phyloP scores from a whole-genome alignment of 2,797 vertebrate genomes.

The Danionella dracula region DNA sequence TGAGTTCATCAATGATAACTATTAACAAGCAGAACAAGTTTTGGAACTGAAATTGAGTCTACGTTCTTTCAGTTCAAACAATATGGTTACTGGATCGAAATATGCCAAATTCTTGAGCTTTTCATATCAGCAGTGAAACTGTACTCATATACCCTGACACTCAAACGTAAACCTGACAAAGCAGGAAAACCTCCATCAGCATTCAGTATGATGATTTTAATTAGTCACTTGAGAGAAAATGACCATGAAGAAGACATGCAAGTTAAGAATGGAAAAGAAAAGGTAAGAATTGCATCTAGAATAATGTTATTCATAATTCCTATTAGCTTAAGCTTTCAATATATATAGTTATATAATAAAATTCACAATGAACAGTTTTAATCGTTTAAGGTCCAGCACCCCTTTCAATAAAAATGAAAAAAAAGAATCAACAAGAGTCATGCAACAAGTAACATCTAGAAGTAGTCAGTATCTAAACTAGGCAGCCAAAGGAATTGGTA shows the following conservation, averaged over 20 bases:
- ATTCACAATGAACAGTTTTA: too few species aligned
- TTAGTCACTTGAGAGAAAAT: slow-evolving; percentile 28
- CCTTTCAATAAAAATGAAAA: too few species aligned
- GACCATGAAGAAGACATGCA: too few species aligned
- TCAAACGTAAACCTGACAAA: slow-evolving; percentile 26
- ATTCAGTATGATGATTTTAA: slow-evolving; percentile 30
- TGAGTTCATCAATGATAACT: slow-evolving; percentile 4
- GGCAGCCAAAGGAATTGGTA: too few species aligned
- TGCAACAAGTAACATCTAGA: too few species aligned
- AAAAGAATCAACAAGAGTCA: too few species aligned
- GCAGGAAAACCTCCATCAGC: slow-evolving; percentile 20
- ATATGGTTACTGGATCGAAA: not conserved
- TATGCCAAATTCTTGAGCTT: not conserved
- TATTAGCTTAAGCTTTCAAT: too few species aligned
- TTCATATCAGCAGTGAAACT: not conserved
- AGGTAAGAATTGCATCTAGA: slow-evolving; percentile 18
- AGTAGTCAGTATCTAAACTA: too few species aligned
- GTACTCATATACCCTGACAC: slow-evolving; percentile 10
- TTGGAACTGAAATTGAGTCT: not conserved
- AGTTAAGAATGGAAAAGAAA: slow-evolving; percentile 6
- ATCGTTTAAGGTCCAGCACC: too few species aligned
- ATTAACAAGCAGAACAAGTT: not conserved
- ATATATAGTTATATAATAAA: too few species aligned
- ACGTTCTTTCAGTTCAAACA: not conserved
- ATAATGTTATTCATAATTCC: too few species aligned